A percentile compares a stretch with the other conserved stretches of the same genome.
Conservation (phyloP, 2,797 vertebrate species). For the Varecia variegata region DNA sequence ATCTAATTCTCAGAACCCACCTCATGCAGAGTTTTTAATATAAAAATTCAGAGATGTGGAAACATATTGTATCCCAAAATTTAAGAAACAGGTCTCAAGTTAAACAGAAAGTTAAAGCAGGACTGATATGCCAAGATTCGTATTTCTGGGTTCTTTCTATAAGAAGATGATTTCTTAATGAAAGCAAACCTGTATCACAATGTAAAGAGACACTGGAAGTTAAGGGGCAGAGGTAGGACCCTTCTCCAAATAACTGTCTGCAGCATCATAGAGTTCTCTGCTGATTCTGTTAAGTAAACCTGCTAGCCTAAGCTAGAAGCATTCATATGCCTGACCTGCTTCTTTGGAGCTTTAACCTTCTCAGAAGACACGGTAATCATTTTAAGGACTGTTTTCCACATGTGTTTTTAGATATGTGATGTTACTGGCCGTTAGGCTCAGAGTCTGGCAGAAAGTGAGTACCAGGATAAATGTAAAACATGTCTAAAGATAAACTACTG, state of each 20-base stretch:
- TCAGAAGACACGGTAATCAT: neutral
- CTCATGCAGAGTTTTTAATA: neutral
- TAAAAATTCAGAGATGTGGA: neutral
- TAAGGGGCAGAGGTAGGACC: neutral
- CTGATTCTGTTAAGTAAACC: neutral
- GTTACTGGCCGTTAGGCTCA: neutral
- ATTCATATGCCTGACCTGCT: neutral
- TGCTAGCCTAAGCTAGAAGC: neutral
- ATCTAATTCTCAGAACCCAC: neutral
- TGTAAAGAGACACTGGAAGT: neutral
- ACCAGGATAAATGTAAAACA: neutral
- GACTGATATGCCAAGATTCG: neutral
- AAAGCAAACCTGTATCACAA: neutral
- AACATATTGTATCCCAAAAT: no score
- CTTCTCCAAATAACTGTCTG: neutral
- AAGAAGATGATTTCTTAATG: neutral
- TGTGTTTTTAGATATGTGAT: neutral
- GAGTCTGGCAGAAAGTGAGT: neutral
- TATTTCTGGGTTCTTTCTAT: neutral
- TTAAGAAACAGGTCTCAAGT: neutral
- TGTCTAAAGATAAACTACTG: neutral
- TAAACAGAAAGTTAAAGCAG: neutral
- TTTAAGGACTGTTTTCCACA: neutral
- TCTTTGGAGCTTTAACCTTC: neutral
- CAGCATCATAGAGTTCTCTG: neutral